Evolutionary conservation across 1,140 invertebrate genomes (phyloP).

Genomic region (Campoletis sonorensis): DNA sequence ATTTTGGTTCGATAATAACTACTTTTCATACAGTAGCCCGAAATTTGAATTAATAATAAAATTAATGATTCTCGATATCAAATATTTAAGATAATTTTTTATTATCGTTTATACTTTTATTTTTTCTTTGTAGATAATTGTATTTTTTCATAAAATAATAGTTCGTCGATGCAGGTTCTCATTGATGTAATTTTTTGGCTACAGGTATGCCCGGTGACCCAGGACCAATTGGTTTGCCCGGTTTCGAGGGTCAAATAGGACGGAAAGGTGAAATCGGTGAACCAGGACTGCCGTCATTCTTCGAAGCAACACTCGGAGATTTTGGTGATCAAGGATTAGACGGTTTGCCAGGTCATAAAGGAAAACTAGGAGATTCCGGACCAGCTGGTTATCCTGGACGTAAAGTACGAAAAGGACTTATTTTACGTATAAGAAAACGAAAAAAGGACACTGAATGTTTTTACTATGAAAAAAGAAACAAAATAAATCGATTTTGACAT

Average conservation of each 20-base stretch:
- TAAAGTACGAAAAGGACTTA: constrained; percentile 73
- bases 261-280: constrained; percentile 81
- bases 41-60: background rate
- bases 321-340: constrained; percentile 79
- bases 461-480: background rate
- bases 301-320: constrained; percentile 78
- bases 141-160: constrained; percentile 29
- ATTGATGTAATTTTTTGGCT: background rate
- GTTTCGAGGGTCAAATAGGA: constrained; percentile 71
- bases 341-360: constrained; percentile 76
- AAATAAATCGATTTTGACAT: constrained; percentile 18
- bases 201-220: constrained; percentile 69
- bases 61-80: too few relatives aligned
- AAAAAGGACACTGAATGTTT: background rate
- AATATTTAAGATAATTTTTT: background rate
- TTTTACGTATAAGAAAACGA: background rate
- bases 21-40: too few relatives aligned
- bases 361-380: constrained; percentile 76
- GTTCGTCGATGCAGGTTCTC: background rate
- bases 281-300: constrained; percentile 78
- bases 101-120: background rate
- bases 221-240: constrained; percentile 69
- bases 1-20: background rate
- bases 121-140: background rate
- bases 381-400: constrained; percentile 75